Conservation (phyloP, 1,140 invertebrate genomes). For the Brachionus paranguensis region DNA sequence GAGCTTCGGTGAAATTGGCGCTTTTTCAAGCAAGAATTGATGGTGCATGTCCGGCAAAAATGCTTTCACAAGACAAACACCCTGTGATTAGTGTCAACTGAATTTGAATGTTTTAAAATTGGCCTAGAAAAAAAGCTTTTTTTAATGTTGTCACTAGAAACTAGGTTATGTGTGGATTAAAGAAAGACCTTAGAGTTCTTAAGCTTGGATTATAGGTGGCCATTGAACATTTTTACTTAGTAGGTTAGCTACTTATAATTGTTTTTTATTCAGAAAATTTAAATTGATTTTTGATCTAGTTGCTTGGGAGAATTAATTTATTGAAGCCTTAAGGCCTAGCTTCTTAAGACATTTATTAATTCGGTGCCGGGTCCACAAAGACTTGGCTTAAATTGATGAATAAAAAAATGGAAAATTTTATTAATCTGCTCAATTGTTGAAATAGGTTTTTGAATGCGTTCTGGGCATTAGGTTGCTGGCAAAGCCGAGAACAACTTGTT, state of each 20-base stretch:
- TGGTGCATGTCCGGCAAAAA: no score
- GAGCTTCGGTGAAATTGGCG: not conserved
- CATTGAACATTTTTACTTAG: not conserved
- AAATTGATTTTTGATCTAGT: not conserved
- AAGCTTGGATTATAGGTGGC: not conserved
- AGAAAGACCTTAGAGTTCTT: not conserved
- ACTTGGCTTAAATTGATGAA: not conserved
- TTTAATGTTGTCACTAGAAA: not conserved
- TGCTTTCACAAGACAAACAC: not conserved
- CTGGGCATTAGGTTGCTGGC: not conserved
- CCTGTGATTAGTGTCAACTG: not conserved
- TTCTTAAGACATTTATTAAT: not conserved
- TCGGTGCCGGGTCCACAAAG: not conserved
- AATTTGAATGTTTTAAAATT: not conserved
- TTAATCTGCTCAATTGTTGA: not conserved
- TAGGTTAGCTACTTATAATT: not conserved
- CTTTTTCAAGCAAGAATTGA: not conserved
- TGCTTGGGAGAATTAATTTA: not conserved
- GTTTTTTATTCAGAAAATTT: not conserved
- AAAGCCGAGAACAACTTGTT: not conserved
- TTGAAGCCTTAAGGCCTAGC: not conserved
- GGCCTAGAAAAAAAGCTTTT: not conserved
- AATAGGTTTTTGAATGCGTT: not conserved
- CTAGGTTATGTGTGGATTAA: conserved; percentile 6
- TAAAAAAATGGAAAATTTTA: not conserved